Evolutionary conservation across 2,888 invertebrate species (phyloP).

Genomic region (Cartodere bifasciata): DNA sequence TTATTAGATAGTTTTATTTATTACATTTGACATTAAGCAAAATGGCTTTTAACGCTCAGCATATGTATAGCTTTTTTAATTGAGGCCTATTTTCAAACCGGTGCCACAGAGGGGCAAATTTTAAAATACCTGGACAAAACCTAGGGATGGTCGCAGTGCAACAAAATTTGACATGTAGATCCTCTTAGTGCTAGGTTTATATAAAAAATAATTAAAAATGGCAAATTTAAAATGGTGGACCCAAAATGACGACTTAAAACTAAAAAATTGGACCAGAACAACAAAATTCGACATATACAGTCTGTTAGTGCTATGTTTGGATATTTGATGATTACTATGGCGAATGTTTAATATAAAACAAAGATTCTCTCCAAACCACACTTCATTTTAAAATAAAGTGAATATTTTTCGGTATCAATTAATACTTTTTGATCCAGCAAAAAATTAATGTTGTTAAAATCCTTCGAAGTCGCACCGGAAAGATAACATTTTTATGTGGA

Average conservation of each 20-base stretch:
- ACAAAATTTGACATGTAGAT: too few species aligned
- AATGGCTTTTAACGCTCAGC: too few species aligned
- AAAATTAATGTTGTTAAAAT: constrained; percentile 8
- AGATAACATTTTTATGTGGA: constrained; percentile 16
- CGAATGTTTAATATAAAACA: constrained; percentile 6
- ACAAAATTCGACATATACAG: background rate
- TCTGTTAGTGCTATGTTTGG: background rate
- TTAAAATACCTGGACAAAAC: too few species aligned
- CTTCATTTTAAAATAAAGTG: constrained; percentile 17
- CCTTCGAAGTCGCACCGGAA: constrained; percentile 13
- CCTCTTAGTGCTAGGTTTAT: too few species aligned
- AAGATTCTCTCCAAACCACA: constrained; percentile 22
- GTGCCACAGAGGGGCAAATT: too few species aligned
- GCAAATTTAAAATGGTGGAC: background rate
- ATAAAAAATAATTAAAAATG: too few species aligned
- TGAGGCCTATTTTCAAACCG: background rate
- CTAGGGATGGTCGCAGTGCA: too few species aligned
- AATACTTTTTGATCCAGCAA: constrained; percentile 9
- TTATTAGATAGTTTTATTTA: too few species aligned
- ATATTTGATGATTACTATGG: background rate
- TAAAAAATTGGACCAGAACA: background rate
- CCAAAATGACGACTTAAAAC: background rate
- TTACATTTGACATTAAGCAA: too few species aligned
- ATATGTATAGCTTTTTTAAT: background rate
- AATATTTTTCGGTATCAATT: constrained; percentile 9